Base-by-base conservation (phyloP, 2,888 invertebrate species). In the Heliothis peltigera region DNA sequence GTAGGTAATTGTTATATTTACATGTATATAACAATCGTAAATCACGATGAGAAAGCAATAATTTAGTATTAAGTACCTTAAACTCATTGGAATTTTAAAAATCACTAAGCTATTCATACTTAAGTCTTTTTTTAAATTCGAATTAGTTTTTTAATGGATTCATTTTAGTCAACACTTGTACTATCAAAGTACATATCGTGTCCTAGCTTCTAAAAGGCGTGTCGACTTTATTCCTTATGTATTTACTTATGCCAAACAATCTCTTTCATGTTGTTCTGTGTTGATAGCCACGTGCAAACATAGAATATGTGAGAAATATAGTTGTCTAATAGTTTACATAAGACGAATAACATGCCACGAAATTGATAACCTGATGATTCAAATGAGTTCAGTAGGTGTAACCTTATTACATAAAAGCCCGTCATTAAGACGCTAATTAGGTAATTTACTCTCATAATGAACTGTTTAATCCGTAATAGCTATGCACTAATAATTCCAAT, bases 341-440 rank as follows among this genome's bases (percentile, higher is more conserved):
- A 25, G 18, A 35, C 18, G 3, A 19, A 49, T 17, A 35, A 57
- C 43, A 28, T 44, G 60, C 43, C n/a, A 35, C n/a, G 0, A 3
- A 49, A 22, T 6, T 62, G 58, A 75, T 64, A 64, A 63, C 32
- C 12, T 10, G 25, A 55, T 58, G 21, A 52, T 44, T 57, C 44
- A 55, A 56, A 61, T 25, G 52, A 19, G 55, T 63, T 52, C 64
- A 72, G 15, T 21, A 25, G 32, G 51, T 43, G 17, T 47, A 58
- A 75, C 55, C n/a, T 56, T 47, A 48, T 53, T 55, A 18, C 39
- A 17, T 48, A 44, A 35, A n/a, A 10, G 18, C 4, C 28, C 12
- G 51, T 19, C 54, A 56, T 44, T 75, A 56, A 22, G 22, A 28
- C 42, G 43, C 21, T 69, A 75, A 69, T 62, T 48, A 56, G n/a